Evolutionary conservation across 2,888 invertebrate genomes (phyloP).

Genomic region (Drosophila kuntzei): DNA sequence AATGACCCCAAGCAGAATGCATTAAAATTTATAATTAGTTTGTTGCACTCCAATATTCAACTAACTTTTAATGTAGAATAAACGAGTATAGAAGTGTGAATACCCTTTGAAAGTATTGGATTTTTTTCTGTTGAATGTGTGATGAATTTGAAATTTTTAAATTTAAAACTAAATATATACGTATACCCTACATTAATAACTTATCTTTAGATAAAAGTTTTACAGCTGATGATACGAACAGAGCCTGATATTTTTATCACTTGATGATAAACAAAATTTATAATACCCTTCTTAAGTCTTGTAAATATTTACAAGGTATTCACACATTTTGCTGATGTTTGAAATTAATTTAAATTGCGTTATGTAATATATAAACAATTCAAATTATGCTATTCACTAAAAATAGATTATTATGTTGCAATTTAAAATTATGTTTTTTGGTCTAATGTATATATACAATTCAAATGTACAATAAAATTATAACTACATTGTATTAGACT

Average conservation of each 20-base stretch:
- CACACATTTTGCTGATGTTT: background rate
- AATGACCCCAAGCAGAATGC: constrained; percentile 5
- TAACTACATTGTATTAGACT: background rate
- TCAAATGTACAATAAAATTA: background rate
- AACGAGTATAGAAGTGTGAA: background rate
- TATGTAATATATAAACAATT: background rate
- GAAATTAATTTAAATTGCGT: constrained; percentile 1
- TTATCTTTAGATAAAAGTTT: too few species aligned
- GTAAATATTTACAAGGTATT: background rate
- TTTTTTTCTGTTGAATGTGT: too few species aligned
- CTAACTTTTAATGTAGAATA: background rate
- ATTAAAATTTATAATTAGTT: constrained; percentile 17
- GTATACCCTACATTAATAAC: too few species aligned
- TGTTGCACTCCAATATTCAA: background rate
- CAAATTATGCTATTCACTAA: background rate
- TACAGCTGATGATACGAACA: too few species aligned
- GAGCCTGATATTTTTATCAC: too few species aligned
- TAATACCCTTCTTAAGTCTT: background rate
- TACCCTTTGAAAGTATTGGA: too few species aligned
- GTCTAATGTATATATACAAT: background rate
- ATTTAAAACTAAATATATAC: too few species aligned
- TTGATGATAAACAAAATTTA: background rate
- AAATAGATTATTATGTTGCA: background rate
- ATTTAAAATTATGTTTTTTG: background rate
- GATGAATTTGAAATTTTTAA: too few species aligned